Conservation (phyloP, 2,888 invertebrate species). For the Dasypolia templi region DNA sequence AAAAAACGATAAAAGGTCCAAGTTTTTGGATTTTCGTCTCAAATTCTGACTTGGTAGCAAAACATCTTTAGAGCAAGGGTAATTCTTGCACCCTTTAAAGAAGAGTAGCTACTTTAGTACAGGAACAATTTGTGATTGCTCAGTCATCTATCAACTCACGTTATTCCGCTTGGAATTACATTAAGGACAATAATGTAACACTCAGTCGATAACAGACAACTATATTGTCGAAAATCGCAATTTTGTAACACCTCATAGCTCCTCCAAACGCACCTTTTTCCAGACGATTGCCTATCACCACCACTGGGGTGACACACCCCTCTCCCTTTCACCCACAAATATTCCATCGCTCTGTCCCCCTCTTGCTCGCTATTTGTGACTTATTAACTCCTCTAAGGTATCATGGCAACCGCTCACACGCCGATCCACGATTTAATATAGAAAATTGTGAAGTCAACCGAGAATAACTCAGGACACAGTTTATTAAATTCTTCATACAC, state of each 20-base stretch:
- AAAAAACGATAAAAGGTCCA: neutral
- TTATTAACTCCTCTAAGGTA: slow-evolving; percentile 90
- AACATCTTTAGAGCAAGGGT: too few relatives aligned
- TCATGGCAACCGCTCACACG: slow-evolving; percentile 88
- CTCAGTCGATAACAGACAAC: slow-evolving; percentile 56
- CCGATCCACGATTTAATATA: slow-evolving; percentile 85
- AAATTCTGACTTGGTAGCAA: neutral
- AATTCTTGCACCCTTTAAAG: too few relatives aligned
- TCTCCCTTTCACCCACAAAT: slow-evolving; percentile 73
- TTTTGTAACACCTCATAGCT: slow-evolving; percentile 83
- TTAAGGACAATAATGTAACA: slow-evolving; percentile 40
- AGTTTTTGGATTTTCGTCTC: too few relatives aligned
- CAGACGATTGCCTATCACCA: slow-evolving; percentile 87
- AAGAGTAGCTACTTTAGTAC: too few relatives aligned
- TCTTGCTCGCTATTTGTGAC: slow-evolving; percentile 87
- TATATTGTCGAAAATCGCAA: slow-evolving; percentile 77
- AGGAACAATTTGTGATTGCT: neutral
- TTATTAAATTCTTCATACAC: slow-evolving; percentile 86
- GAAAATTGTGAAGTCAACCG: slow-evolving; percentile 88
- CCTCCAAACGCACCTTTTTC: slow-evolving; percentile 87
- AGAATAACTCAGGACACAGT: slow-evolving; percentile 82
- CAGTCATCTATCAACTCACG: neutral
- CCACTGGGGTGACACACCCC: slow-evolving; percentile 78
- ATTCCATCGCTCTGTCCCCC: slow-evolving; percentile 73
- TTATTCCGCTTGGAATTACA: slow-evolving; percentile 33